phyloP scores from a whole-genome alignment of 2,113 vertebrate genomes.

The Heloderma charlesbogerti region DNA sequence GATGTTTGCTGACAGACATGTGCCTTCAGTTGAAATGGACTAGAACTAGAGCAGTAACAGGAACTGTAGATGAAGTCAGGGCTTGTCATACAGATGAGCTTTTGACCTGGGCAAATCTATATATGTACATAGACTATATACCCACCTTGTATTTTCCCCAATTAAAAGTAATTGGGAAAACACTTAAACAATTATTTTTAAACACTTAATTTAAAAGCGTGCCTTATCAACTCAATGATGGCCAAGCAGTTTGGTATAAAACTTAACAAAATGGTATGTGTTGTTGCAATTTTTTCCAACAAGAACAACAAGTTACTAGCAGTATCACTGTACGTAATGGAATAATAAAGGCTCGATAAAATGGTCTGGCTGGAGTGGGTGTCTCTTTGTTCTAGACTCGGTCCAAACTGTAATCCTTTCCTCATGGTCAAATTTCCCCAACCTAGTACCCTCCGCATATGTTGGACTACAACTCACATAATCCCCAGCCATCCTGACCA shows the following conservation, averaged over 20 bases:
- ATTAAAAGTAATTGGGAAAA: constrained; percentile 79
- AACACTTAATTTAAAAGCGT: constrained; percentile 77
- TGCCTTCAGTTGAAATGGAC: constrained; percentile 61
- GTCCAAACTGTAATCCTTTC: too few relatives aligned
- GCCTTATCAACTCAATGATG: constrained; percentile 73
- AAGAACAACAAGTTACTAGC: constrained; percentile 21
- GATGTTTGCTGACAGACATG: constrained; percentile 51
- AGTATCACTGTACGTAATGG: background rate
- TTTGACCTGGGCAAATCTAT: constrained; percentile 46
- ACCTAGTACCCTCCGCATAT: background rate
- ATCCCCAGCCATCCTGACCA: background rate
- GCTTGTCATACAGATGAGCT: constrained; percentile 39
- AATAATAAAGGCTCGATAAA: background rate
- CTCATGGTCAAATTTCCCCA: too few relatives aligned
- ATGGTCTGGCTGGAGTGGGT: too few relatives aligned
- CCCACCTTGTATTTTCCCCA: constrained; percentile 65
- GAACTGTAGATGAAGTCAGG: constrained; percentile 44
- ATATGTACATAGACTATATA: constrained; percentile 52
- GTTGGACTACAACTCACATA: background rate
- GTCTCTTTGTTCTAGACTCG: background rate
- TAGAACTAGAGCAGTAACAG: constrained; percentile 56
- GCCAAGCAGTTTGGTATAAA: constrained; percentile 61
- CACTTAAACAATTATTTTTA: constrained; percentile 78
- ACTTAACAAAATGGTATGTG: constrained; percentile 54
- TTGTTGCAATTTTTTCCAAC: constrained; percentile 58